Evolutionary conservation across 2,113 vertebrate genomes (phyloP).

Genomic region (Meles meles): DNA sequence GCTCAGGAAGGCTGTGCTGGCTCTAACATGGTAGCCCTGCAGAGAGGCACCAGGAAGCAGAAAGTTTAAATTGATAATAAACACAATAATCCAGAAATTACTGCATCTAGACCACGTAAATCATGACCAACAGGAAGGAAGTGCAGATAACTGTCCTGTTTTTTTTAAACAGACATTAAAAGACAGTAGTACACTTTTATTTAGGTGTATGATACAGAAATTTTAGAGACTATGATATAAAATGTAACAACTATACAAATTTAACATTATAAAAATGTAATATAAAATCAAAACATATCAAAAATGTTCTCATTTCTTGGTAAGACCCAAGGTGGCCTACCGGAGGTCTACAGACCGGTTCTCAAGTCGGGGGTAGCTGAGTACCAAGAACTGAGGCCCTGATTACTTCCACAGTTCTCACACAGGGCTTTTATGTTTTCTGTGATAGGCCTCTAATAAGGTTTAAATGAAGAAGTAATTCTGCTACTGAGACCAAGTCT

Average conservation of each 20-base stretch:
- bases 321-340: neutral
- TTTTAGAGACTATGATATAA: neutral
- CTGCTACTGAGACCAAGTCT: conserved; percentile 10
- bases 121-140: neutral
- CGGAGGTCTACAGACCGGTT: fast-evolving
- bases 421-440: neutral
- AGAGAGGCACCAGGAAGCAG: neutral
- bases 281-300: neutral
- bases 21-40: neutral
- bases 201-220: neutral
- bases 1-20: neutral
- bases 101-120: neutral
- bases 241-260: neutral
- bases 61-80: neutral
- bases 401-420: neutral
- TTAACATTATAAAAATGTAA: neutral
- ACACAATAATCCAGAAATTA: neutral
- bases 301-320: neutral
- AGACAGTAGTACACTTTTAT: neutral
- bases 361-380: neutral
- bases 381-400: neutral
- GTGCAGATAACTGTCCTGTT: neutral
- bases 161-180: neutral
- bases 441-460: neutral
- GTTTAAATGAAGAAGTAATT: neutral